Base-by-base conservation (phyloP, 1,140 invertebrate genomes). In the Lucilia cuprina region DNA sequence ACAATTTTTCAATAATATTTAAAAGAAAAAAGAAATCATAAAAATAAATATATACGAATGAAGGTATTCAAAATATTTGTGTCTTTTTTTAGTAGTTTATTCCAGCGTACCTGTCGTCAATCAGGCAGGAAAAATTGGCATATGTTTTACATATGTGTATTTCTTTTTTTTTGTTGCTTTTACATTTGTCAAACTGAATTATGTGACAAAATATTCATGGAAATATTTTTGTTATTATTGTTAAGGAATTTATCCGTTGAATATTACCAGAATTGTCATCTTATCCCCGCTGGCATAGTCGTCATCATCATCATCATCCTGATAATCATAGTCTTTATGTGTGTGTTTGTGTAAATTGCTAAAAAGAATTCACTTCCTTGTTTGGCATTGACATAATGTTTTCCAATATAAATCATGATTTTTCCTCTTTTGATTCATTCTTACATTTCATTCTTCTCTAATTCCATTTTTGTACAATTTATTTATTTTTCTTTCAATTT, bases 131-230 rank as follows among this genome's bases (percentile, higher is more conserved):
- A 60, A 60, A 60, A 60, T 60, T 60, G 55, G 13, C 55, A 60
- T 17, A 60, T 60, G 55, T 17, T 60, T 60, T 17, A 60, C 55
- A 60, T 7, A 14, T n/a, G 5, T 60, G 50, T 14, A 55, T 17
- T 60, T 60, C 17, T 60, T 60, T 60, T 55, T 14, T 60, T 60
- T 60, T n/a, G 12, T 55, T 55, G 12, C 12, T 55, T 60, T 17
- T 60, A n/a, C 13, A n/a, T 60, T 60, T 60, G 55, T 17, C n/a
- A 60, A 60, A 60, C 55, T 60, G 55, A 60, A 60, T 60, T n/a
- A 60, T 60, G 55, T 60, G 55, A 60, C 55, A 60, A 60, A 60
- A 60, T 60, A 60, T 60, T 60, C 55, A n/a, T 60, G 55, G 55
- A 17, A 60, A 60, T 17, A n/a, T 60, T 60, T 60, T 14, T 60